Percentiles rank a stretch among this genome's conserved stretches.
These are phyloP conservation scores for Glaucopsyche alexis DNA, from an alignment of 2,888 invertebrate genomes.

Conservation along the genomic window DNA sequence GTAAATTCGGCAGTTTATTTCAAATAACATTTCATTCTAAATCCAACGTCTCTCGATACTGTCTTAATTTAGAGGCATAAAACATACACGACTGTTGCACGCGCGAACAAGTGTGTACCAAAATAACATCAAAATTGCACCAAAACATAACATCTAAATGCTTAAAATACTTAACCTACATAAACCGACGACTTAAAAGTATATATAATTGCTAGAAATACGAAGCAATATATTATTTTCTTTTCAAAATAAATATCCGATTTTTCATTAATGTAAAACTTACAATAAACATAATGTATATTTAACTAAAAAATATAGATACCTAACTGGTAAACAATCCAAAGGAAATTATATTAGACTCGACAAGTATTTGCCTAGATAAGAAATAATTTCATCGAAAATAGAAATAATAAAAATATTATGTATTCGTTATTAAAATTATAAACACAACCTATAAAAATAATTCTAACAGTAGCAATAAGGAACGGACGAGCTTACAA, in stretches of 20 bases:
- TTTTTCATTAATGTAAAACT: constrained; percentile 20
- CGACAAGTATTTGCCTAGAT: constrained; percentile 35
- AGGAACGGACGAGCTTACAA: constrained; percentile 44
- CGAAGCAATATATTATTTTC: constrained; percentile 43
- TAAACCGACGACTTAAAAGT: constrained; percentile 38
- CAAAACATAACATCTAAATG: constrained; percentile 64
- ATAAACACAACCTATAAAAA: constrained; percentile 47
- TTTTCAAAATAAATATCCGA: constrained; percentile 39
- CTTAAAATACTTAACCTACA: constrained; percentile 52
- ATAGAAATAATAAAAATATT: constrained; percentile 44
- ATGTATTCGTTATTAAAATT: constrained; percentile 44
- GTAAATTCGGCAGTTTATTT: constrained; percentile 61
- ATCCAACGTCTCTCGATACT: constrained; percentile 47
- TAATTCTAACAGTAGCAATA: constrained; percentile 40
- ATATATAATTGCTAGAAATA: constrained; percentile 52
- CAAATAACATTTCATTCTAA: constrained; percentile 58
- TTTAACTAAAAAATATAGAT: constrained; percentile 25
- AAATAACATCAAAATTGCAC: constrained; percentile 68
- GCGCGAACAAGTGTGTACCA: constrained; percentile 49
- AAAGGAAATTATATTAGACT: constrained; percentile 22
- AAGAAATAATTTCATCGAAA: constrained; percentile 61
- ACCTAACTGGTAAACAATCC: constrained; percentile 29
- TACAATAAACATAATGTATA: constrained; percentile 14
- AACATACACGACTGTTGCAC: constrained; percentile 43
- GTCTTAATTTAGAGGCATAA: constrained; percentile 50